A percentile compares a stretch with the other conserved stretches of the same genome.
Evolutionary conservation across 2,113 vertebrate species (phyloP).

Genomic region (Ceyx cyanopectus): DNA sequence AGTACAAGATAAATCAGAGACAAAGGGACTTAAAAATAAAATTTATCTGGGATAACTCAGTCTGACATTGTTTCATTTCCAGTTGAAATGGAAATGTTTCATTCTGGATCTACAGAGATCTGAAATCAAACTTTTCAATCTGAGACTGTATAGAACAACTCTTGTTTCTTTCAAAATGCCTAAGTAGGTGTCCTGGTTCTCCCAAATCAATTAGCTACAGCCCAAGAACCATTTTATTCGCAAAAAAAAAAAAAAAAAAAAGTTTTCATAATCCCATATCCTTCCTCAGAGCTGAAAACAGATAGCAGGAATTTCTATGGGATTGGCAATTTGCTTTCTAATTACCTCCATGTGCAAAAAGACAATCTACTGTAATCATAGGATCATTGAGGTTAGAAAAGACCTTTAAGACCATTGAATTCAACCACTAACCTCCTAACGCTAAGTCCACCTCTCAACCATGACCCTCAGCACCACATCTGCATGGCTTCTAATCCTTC

Average conservation of each 20-base stretch:
- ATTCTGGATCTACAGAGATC: neutral
- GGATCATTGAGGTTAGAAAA: neutral
- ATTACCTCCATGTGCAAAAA: neutral
- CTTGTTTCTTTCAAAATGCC: neutral
- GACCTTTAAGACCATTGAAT: neutral
- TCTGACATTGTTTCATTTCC: neutral
- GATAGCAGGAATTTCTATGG: neutral
- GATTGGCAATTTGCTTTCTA: neutral
- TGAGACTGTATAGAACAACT: neutral
- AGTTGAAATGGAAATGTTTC: neutral
- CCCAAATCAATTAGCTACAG: neutral
- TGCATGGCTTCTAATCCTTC: neutral
- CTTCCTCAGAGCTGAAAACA: neutral
- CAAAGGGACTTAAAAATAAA: neutral
- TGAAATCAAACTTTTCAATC: neutral
- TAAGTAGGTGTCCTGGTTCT: neutral
- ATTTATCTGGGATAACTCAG: neutral
- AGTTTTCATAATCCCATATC: neutral
- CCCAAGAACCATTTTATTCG: neutral
- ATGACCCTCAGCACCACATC: neutral
- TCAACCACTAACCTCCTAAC: neutral
- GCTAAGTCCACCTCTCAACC: neutral
- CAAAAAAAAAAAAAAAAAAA: neutral
- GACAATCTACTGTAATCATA: neutral
- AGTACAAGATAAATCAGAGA: neutral